phyloP scores from a whole-genome alignment of 2,888 invertebrate species.

The Harpalus rufipes region DNA sequence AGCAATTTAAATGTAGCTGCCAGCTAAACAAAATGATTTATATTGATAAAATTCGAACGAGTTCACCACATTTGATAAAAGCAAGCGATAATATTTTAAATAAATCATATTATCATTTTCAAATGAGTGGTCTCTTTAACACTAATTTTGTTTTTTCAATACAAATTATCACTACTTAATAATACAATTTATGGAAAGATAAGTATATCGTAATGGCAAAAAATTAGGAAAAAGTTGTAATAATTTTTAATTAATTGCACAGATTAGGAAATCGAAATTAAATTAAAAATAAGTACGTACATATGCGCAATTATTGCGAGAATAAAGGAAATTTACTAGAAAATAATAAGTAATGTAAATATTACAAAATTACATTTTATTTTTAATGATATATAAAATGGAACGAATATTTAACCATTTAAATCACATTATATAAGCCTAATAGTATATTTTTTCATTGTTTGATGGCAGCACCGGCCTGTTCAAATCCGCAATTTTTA shows the following conservation, averaged over 20 bases:
- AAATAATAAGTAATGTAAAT: too few species aligned
- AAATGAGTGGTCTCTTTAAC: neutral
- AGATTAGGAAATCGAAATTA: neutral
- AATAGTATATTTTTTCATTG: too few species aligned
- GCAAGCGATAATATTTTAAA: neutral
- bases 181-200: neutral
- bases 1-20: too few species aligned
- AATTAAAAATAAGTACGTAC: too few species aligned
- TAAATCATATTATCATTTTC: constrained; percentile 4
- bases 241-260: neutral
- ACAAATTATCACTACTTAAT: neutral
- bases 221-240: constrained; percentile 4
- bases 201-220: neutral
- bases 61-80: neutral
- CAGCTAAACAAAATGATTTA: neutral
- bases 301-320: neutral
- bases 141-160: neutral
- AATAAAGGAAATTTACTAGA: neutral
- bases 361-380: too few species aligned
- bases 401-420: too few species aligned
- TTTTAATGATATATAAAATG: too few species aligned
- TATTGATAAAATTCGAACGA: neutral
- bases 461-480: too few species aligned
- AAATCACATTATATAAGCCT: too few species aligned
- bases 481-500: too few species aligned